Evolutionary conservation across 2,113 vertebrate genomes (phyloP).

Genomic region (Hemiscyllium ocellatum): DNA sequence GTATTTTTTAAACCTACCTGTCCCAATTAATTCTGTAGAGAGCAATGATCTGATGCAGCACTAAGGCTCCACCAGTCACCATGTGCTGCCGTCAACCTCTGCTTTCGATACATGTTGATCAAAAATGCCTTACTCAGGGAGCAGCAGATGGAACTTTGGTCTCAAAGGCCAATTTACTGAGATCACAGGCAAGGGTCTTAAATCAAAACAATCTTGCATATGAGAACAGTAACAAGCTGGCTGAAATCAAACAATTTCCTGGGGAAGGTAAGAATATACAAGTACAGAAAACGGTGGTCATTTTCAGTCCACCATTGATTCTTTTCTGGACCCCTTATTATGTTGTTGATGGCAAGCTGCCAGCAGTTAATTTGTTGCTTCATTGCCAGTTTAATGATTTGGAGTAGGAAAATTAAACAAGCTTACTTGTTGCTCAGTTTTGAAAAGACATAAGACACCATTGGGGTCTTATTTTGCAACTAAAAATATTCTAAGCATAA

Average conservation of each 20-base stretch:
- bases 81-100: neutral
- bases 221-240: neutral
- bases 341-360: neutral
- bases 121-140: neutral
- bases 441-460: no score
- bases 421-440: no score
- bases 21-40: neutral
- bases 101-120: neutral
- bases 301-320: neutral
- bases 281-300: neutral
- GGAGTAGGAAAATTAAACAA: no score
- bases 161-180: neutral
- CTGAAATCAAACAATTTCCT: neutral
- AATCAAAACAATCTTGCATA: neutral
- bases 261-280: neutral
- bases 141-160: neutral
- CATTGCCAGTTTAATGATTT: no score
- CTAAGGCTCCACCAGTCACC: no score
- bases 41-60: neutral
- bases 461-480: no score
- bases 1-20: neutral
- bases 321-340: neutral
- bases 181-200: neutral
- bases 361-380: neutral
- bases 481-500: no score